Conservation (phyloP, 2,113 vertebrate species). For the Chlorocebus sabaeus region DNA sequence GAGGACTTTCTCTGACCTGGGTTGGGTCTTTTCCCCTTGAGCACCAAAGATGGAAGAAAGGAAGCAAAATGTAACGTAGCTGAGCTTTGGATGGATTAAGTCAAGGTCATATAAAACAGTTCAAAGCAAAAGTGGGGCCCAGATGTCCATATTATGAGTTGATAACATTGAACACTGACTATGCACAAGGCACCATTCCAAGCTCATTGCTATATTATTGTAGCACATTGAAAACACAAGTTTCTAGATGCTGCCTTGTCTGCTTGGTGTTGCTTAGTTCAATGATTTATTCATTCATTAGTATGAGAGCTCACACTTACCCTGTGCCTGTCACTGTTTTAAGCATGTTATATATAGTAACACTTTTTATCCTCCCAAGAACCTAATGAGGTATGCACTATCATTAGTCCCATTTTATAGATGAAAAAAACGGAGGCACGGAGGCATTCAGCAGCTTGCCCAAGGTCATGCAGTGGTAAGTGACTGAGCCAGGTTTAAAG, state of each 20-base stretch:
- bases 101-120: neutral
- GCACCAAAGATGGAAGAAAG: neutral
- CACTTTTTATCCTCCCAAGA: neutral
- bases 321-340: neutral
- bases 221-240: neutral
- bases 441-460: neutral
- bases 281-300: neutral
- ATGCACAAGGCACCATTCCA: rapidly evolving
- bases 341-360: neutral
- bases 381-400: neutral
- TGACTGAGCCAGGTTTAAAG: neutral
- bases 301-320: neutral
- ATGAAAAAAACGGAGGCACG: neutral
- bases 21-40: neutral
- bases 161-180: neutral
- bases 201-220: neutral
- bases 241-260: neutral
- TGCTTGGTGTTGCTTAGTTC: neutral
- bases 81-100: neutral
- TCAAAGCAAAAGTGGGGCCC: neutral
- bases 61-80: neutral
- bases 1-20: neutral
- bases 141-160: neutral
- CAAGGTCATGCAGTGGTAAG: neutral
- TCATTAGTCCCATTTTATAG: neutral